Evolutionary conservation across 2,888 invertebrate species (phyloP).

Genomic region (Hylaea fasciaria): DNA sequence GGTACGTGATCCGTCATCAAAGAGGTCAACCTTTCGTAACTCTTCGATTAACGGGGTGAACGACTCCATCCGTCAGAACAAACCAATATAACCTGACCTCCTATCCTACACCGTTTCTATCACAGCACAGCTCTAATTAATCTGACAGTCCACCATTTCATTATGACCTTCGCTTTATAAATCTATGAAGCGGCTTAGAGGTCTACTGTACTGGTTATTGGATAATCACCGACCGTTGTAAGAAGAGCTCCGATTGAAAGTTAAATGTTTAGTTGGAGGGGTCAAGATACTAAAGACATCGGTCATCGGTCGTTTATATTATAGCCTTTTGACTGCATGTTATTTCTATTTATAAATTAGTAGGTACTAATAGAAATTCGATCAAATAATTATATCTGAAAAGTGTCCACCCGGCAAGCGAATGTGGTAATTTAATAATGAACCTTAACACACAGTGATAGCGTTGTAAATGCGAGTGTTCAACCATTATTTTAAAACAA

Average conservation of each 20-base stretch:
- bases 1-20: not conserved
- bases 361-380: too few relatives aligned
- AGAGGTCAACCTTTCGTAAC: conserved; percentile 12
- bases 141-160: conserved; percentile 3
- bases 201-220: conserved; percentile 10
- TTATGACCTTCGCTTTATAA: conserved; percentile 16
- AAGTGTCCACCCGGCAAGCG: too few relatives aligned
- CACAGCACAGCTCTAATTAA: not conserved
- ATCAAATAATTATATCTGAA: not conserved
- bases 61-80: conserved; percentile 7
- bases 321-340: not conserved
- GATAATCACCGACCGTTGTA: conserved; percentile 3
- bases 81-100: conserved; percentile 5
- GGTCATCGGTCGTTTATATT: not conserved
- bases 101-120: not conserved
- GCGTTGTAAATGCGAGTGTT: too few relatives aligned
- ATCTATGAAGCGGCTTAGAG: conserved; percentile 7
- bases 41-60: conserved; percentile 3
- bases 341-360: not conserved
- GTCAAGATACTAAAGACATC: not conserved
- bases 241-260: not conserved
- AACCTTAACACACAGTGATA: too few relatives aligned
- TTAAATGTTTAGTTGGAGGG: not conserved
- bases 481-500: too few relatives aligned
- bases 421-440: too few relatives aligned